These are phyloP conservation scores for Oophaga sylvatica DNA, from an alignment of 2,797 vertebrate species.

Conservation along the genomic window DNA sequence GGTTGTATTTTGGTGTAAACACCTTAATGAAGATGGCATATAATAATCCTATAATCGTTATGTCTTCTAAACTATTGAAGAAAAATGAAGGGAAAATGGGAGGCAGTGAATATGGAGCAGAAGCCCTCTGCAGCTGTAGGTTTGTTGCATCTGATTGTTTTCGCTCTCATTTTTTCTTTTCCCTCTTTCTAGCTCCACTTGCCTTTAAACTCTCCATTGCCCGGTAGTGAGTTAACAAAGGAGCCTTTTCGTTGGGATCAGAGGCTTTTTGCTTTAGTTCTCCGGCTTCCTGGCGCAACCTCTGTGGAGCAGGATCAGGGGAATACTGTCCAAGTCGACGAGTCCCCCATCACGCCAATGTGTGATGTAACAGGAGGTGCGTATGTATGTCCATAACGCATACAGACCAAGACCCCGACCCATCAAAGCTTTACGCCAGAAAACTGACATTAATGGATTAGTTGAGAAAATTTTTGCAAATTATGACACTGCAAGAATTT, in stretches of 20 bases:
- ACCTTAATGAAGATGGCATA: no score
- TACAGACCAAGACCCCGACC: no score
- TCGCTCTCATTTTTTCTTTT: neutral
- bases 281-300: slow-evolving; percentile 87
- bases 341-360: slow-evolving; percentile 96
- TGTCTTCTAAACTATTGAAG: no score
- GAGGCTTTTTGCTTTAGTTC: slow-evolving; percentile 91
- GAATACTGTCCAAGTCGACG: slow-evolving; percentile 86
- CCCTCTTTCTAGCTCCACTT: slow-evolving; percentile 84
- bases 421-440: no score
- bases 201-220: slow-evolving; percentile 92
- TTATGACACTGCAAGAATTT: no score
- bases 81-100: no score
- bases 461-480: no score
- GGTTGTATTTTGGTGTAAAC: no score
- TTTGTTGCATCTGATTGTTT: neutral
- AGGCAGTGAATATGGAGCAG: no score
- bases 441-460: no score
- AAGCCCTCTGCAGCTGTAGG: no score
- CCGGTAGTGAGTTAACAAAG: slow-evolving; percentile 96
- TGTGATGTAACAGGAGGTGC: slow-evolving; percentile 96
- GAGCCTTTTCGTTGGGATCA: slow-evolving; percentile 98
- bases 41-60: no score
- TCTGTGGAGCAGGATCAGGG: slow-evolving; percentile 86
- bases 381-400: slow-evolving; percentile 24